Conservation (phyloP, 2,888 invertebrate genomes). For the Macrophya annulata region DNA sequence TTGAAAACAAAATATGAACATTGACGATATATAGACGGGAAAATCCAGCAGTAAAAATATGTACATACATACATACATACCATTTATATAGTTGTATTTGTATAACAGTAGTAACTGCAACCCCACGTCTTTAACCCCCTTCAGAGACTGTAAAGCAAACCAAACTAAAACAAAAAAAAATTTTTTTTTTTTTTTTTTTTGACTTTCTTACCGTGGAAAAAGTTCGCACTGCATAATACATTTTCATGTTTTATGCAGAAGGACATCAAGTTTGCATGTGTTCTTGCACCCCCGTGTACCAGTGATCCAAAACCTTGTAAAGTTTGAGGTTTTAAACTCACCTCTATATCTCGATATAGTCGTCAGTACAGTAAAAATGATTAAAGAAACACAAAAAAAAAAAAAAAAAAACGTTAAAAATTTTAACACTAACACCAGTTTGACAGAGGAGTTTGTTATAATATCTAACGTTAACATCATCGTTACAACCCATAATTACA, state of each 20-base stretch:
- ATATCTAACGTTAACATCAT: constrained; percentile 17
- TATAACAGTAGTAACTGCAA: constrained; percentile 11
- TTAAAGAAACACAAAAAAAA: not conserved
- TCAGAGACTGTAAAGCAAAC: constrained; percentile 31
- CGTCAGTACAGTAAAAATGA: not conserved
- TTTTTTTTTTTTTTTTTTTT: constrained; percentile 13
- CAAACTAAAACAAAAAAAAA: not conserved
- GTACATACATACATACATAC: not conserved
- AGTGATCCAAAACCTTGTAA: constrained; percentile 24
- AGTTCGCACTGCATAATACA: constrained; percentile 51
- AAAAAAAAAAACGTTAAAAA: not conserved
- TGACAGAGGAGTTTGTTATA: constrained; percentile 1
- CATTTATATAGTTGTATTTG: constrained; percentile 1
- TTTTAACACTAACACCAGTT: not conserved
- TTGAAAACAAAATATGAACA: not conserved
- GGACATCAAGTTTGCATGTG: constrained; percentile 49
- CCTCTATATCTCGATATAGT: not conserved
- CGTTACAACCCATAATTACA: constrained; percentile 16
- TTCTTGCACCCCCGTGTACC: not conserved
- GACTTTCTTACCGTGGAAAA: constrained; percentile 22
- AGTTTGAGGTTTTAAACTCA: constrained; percentile 38
- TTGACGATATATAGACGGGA: not conserved
- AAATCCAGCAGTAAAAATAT: not conserved
- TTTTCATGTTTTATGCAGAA: constrained; percentile 43
- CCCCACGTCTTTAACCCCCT: not conserved